Evolutionary conservation across 2,113 vertebrate genomes (phyloP).

Genomic region (Grammomys surdaster): DNA sequence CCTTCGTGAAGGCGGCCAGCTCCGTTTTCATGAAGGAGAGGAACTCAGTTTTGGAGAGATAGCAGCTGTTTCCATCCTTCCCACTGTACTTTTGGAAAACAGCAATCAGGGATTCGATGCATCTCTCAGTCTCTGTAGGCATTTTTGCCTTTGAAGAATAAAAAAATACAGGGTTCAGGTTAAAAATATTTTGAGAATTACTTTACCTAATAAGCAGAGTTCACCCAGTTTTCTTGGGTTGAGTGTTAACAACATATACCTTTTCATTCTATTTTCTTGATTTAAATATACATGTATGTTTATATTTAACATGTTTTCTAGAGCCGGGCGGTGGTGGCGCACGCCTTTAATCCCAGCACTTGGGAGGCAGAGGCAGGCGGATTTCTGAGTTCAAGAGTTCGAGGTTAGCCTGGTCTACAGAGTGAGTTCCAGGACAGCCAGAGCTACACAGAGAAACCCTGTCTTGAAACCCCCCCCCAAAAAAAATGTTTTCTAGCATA

Average conservation of each 20-base stretch:
- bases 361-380: too few species aligned
- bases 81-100: conserved; percentile 88
- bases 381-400: too few species aligned
- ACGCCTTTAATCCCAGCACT: too few species aligned
- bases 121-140: conserved; percentile 88
- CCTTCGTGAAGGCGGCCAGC: conserved; percentile 87
- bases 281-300: neutral
- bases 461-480: too few species aligned
- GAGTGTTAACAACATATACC: neutral
- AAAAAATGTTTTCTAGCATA: neutral
- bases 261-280: neutral
- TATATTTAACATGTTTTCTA: neutral
- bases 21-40: conserved; percentile 87
- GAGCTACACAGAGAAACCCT: too few species aligned
- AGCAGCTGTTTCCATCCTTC: neutral
- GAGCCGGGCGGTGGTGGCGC: too few species aligned
- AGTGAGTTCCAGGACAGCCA: too few species aligned
- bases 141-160: conserved; percentile 61
- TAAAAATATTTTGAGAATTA: neutral
- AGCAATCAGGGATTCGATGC: conserved; percentile 89
- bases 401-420: too few species aligned
- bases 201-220: neutral
- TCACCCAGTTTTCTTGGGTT: neutral
- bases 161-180: neutral
- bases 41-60: conserved; percentile 87